Conservation (phyloP, 2,113 vertebrate species). For the Coracopsis vasa region DNA sequence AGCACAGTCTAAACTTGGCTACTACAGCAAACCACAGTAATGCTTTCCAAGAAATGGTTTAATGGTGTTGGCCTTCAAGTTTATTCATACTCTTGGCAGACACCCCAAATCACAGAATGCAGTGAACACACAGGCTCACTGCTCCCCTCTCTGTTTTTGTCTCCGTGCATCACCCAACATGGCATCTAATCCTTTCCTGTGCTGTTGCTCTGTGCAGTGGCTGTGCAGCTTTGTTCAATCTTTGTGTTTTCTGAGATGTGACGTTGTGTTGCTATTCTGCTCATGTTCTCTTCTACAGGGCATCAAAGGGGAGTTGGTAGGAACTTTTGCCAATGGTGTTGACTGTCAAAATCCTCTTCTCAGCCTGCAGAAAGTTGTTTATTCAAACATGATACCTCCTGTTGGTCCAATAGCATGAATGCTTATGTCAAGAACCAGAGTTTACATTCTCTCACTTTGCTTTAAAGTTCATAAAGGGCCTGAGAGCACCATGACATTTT, state of each 20-base stretch:
- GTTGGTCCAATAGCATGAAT: neutral
- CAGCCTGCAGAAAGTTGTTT: neutral
- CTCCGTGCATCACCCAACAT: neutral
- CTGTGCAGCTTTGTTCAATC: neutral
- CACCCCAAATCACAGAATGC: neutral
- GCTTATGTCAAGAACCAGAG: neutral
- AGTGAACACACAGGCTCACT: neutral
- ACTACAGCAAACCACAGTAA: conserved; percentile 34
- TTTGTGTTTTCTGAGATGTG: rapidly evolving
- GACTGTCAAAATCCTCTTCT: neutral
- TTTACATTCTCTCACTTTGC: neutral
- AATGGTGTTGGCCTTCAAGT: conserved; percentile 57
- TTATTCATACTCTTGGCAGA: conserved; percentile 60
- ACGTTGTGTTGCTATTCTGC: rapidly evolving
- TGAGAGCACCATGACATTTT: neutral
- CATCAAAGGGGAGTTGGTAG: neutral
- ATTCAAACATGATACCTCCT: neutral
- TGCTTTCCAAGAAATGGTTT: conserved; percentile 69
- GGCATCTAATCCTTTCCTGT: rapidly evolving
- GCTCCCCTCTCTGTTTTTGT: neutral
- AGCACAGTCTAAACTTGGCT: conserved; percentile 68
- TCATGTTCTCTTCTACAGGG: neutral
- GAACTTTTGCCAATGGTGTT: neutral
- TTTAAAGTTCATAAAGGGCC: neutral
- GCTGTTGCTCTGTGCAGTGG: neutral